Evolutionary conservation across 92 coral and sea anemone species (phyloP).

Genomic region (Ricordea florida): DNA sequence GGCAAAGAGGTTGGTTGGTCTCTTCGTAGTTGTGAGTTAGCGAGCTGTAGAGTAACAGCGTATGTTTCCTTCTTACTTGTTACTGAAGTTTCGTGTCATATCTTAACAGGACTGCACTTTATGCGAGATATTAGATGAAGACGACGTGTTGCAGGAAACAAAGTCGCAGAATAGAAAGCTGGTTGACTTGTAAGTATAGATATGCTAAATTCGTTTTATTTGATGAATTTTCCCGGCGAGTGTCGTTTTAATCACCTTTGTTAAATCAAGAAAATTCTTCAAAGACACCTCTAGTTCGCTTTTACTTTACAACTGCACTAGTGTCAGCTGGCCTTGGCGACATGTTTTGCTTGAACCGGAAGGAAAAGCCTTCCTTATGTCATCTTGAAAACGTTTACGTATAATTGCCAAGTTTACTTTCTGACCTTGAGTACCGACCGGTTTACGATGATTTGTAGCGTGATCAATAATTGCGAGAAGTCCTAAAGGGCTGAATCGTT

Average conservation of each 20-base stretch:
- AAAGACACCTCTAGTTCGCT: too few species aligned
- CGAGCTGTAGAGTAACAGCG: neutral
- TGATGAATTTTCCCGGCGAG: neutral
- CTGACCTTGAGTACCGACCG: too few species aligned
- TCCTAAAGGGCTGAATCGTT: too few species aligned
- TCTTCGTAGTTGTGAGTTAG: neutral
- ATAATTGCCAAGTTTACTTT: too few species aligned
- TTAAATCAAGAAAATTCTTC: neutral
- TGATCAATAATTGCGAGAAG: too few species aligned
- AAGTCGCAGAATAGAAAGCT: slow-evolving; percentile 99
- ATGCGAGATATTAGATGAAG: slow-evolving; percentile 92
- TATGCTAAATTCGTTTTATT: neutral
- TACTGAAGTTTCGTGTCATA: neutral
- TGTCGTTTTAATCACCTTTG: neutral
- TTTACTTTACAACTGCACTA: too few species aligned
- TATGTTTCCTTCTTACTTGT: neutral
- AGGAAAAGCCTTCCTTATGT: too few species aligned
- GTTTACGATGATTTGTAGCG: too few species aligned
- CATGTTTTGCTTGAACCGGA: too few species aligned
- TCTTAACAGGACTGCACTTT: slow-evolving; percentile 82
- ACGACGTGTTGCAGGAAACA: slow-evolving; percentile 98
- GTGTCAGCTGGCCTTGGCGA: too few species aligned
- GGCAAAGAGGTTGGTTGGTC: slow-evolving; percentile 85
- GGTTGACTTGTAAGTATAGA: slow-evolving; percentile 89
- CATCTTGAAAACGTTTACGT: too few species aligned